A percentile compares a stretch with the other conserved stretches of the same genome.
Conservation (phyloP, 2,888 invertebrate species). For the Dynastes maya region DNA sequence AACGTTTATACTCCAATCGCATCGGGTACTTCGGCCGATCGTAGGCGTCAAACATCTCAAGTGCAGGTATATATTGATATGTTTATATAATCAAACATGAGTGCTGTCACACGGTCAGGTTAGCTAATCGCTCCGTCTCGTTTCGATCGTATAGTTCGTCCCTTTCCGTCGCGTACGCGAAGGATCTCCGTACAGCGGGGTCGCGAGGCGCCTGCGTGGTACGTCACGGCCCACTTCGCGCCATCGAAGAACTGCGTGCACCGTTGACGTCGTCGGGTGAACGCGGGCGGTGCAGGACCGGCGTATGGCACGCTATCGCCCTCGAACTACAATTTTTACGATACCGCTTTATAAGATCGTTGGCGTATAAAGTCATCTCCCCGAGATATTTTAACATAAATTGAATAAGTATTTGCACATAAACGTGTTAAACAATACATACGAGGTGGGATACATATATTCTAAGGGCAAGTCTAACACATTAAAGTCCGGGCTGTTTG, state of each 20-base stretch:
- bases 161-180: neutral
- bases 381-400: too few relatives aligned
- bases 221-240: conserved; percentile 18
- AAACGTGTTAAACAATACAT: too few relatives aligned
- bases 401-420: too few relatives aligned
- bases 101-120: conserved; percentile 56
- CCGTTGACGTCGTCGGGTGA: neutral
- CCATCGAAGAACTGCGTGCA: conserved; percentile 13
- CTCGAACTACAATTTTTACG: too few relatives aligned
- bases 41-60: conserved; percentile 55
- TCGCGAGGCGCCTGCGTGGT: neutral
- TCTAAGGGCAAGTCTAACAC: too few relatives aligned
- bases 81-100: conserved; percentile 60
- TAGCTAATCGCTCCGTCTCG: conserved; percentile 62
- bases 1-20: neutral
- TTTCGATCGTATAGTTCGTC: conserved; percentile 57
- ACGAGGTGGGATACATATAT: too few relatives aligned
- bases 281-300: conserved; percentile 27
- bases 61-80: conserved; percentile 57
- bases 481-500: too few relatives aligned
- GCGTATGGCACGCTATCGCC: neutral
- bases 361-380: too few relatives aligned
- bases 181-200: neutral
- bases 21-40: conserved; percentile 4
- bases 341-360: too few relatives aligned